These are phyloP conservation scores for Drosophila meridiana DNA, from an alignment of 2,888 invertebrate species.

Conservation along the genomic window DNA sequence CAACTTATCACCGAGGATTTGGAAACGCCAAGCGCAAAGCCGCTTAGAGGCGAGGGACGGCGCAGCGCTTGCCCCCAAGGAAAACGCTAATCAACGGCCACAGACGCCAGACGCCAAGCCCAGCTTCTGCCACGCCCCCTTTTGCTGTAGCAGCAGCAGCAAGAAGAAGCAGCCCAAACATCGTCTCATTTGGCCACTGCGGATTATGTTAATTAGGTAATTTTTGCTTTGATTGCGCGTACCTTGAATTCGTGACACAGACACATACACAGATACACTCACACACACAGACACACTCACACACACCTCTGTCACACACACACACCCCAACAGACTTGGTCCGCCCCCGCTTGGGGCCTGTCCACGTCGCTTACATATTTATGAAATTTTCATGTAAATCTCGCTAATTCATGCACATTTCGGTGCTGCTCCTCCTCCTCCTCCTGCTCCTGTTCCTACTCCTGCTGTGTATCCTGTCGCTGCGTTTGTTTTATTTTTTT, in stretches of 20 bases:
- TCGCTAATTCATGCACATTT: constrained; percentile 77
- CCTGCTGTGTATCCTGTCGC: constrained; percentile 8
- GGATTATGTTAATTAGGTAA: constrained; percentile 83
- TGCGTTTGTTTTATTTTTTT: constrained; percentile 35
- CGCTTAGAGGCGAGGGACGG: constrained; percentile 53
- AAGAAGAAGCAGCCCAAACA: constrained; percentile 38
- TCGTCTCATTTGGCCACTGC: constrained; percentile 79
- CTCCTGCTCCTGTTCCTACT: not conserved
- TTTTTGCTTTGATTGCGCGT: constrained; percentile 80
- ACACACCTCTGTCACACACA: not conserved
- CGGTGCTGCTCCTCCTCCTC: constrained; percentile 17
- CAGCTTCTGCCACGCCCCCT: constrained; percentile 32
- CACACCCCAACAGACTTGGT: not conserved
- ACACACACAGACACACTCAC: not conserved
- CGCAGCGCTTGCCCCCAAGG: constrained; percentile 34
- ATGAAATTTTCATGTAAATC: constrained; percentile 79
- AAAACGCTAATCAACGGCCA: constrained; percentile 70
- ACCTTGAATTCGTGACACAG: constrained; percentile 56
- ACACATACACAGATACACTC: not conserved
- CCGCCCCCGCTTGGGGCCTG: constrained; percentile 18
- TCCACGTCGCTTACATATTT: constrained; percentile 72
- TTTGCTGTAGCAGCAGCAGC: constrained; percentile 16
- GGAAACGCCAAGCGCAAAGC: constrained; percentile 44
- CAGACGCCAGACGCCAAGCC: constrained; percentile 11
- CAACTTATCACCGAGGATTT: constrained; percentile 80